Conservation (phyloP, 1,140 invertebrate genomes). For the Bombus waltoni region DNA sequence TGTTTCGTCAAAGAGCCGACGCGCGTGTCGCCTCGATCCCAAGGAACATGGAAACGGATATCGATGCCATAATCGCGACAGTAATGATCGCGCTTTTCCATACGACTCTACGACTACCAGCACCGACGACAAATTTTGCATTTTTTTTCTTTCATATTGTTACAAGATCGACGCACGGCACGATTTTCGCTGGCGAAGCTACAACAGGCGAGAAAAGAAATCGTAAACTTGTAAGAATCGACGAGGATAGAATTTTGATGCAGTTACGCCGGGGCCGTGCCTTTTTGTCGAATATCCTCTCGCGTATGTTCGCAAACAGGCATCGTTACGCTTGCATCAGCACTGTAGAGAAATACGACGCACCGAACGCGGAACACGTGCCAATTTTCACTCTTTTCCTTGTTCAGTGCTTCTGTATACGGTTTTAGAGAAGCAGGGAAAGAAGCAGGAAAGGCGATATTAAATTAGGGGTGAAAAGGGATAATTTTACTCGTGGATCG, state of each 20-base stretch:
- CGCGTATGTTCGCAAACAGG: conserved; percentile 41
- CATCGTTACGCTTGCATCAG: conserved; percentile 68
- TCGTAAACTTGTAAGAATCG: background rate
- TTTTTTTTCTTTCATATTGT: background rate
- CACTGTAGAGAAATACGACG: conserved; percentile 41
- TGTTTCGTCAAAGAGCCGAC: background rate
- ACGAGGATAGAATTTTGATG: background rate
- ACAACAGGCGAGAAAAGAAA: background rate
- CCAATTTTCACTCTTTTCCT: background rate
- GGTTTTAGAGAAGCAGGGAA: background rate
- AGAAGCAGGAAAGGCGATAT: background rate
- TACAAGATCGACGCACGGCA: background rate
- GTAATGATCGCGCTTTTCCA: conserved; percentile 31
- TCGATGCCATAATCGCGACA: conserved; percentile 22
- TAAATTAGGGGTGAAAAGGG: too few species aligned
- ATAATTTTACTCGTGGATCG: too few species aligned
- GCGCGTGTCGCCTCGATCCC: background rate
- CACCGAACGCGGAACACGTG: background rate
- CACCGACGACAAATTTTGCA: background rate
- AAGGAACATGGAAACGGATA: background rate
- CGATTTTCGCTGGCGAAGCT: conserved; percentile 9
- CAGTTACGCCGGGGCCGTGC: background rate
- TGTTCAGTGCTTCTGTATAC: background rate
- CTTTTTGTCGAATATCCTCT: conserved; percentile 29
- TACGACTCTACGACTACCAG: too few species aligned